Evolutionary conservation across 2,888 invertebrate species (phyloP).

Genomic region (Ypsolopha sequella): DNA sequence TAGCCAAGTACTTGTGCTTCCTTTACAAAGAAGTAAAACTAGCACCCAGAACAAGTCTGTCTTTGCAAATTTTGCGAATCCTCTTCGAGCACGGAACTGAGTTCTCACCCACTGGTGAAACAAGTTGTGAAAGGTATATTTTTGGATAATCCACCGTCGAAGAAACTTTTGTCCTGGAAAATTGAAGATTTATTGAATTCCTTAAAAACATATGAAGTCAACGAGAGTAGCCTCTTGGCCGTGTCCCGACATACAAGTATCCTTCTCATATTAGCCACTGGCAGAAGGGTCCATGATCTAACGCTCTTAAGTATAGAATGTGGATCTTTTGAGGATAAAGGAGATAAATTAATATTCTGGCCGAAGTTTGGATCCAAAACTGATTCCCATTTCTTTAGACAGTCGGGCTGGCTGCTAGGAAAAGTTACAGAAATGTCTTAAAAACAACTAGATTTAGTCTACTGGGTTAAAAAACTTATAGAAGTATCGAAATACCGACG

Average conservation of each 20-base stretch:
- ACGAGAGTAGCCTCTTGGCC: neutral
- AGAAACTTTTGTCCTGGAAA: neutral
- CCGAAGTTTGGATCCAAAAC: conserved; percentile 19
- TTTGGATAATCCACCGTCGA: conserved; percentile 1
- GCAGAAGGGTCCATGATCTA: conserved; percentile 16
- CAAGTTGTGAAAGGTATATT: conserved; percentile 12
- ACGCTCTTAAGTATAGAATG: conserved; percentile 11
- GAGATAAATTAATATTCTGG: conserved; percentile 12
- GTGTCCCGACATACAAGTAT: conserved; percentile 9
- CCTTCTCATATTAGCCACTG: conserved; percentile 12
- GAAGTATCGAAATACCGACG: too few relatives aligned
- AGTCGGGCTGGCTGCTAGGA: conserved; percentile 8
- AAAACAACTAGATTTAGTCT: too few relatives aligned
- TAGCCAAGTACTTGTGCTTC: too few relatives aligned
- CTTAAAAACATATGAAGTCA: neutral
- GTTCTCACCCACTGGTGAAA: conserved; percentile 11
- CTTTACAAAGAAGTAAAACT: too few relatives aligned
- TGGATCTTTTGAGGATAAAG: conserved; percentile 10
- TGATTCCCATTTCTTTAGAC: conserved; percentile 7
- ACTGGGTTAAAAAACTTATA: too few relatives aligned
- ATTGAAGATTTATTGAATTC: neutral
- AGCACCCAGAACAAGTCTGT: conserved; percentile 20
- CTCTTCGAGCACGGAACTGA: conserved; percentile 4
- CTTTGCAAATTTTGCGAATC: conserved; percentile 14
- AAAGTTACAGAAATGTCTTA: too few relatives aligned